These are phyloP conservation scores for Synergus umbraculus DNA, from an alignment of 2,888 invertebrate species.

Conservation along the genomic window DNA sequence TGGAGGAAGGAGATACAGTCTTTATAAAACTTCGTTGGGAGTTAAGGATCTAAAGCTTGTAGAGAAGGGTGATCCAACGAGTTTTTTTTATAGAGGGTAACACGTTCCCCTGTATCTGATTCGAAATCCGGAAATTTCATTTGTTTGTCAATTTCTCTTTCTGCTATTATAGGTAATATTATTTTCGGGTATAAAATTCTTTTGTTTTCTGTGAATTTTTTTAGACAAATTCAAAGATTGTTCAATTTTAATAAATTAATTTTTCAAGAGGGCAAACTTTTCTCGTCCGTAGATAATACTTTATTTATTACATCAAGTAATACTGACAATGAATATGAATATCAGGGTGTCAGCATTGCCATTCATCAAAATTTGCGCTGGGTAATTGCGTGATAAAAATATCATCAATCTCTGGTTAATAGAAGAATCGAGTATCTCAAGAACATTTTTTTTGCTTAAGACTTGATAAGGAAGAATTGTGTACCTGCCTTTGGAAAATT, in stretches of 20 bases:
- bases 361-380: not conserved
- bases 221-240: too few relatives aligned
- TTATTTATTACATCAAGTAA: not conserved
- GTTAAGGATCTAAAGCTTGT: not conserved
- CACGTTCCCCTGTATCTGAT: too few relatives aligned
- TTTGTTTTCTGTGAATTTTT: too few relatives aligned
- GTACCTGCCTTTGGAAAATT: not conserved
- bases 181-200: too few relatives aligned
- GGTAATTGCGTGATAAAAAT: conserved; percentile 2
- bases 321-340: not conserved
- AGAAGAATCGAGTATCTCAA: not conserved
- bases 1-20: not conserved
- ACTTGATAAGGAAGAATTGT: not conserved
- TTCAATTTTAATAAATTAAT: too few relatives aligned
- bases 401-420: not conserved
- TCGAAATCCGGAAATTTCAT: too few relatives aligned
- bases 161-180: too few relatives aligned
- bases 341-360: not conserved
- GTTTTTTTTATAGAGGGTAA: too few relatives aligned
- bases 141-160: too few relatives aligned
- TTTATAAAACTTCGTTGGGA: not conserved
- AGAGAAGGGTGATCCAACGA: too few relatives aligned
- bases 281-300: not conserved
- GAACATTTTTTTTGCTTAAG: not conserved
- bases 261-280: too few relatives aligned